Evolutionary conservation across 1,140 invertebrate species (phyloP).

Genomic region (Pseudobourletiella spinata): DNA sequence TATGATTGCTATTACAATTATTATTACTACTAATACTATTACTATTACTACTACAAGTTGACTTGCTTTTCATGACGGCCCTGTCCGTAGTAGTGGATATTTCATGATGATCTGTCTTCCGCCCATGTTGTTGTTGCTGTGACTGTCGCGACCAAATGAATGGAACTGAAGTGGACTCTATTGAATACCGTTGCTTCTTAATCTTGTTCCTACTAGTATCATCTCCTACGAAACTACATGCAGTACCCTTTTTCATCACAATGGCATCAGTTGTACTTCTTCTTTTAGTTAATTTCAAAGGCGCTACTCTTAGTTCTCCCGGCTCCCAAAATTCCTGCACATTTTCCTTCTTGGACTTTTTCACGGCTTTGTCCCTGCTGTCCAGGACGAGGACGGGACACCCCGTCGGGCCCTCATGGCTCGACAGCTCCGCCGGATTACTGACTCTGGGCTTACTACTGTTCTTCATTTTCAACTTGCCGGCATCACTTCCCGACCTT

Average conservation of each 20-base stretch:
- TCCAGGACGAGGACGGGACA: too few relatives aligned
- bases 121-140: too few relatives aligned
- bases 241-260: constrained; percentile 6
- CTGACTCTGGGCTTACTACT: too few relatives aligned
- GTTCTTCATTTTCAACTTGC: background rate
- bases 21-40: constrained; percentile 2
- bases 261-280: constrained; percentile 8
- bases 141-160: background rate
- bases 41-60: constrained; percentile 3
- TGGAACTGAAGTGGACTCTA: background rate
- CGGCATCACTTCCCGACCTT: background rate
- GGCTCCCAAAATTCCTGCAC: background rate
- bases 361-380: too few relatives aligned
- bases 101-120: too few relatives aligned
- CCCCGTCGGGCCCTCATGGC: too few relatives aligned
- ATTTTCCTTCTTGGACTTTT: background rate
- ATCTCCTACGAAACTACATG: background rate
- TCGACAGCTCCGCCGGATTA: too few relatives aligned
- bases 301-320: background rate
- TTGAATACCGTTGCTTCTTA: background rate
- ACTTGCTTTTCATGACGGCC: too few relatives aligned
- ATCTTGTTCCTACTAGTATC: background rate
- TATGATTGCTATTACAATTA: constrained; percentile 4
- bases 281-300: constrained; percentile 1
- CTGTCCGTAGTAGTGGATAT: too few relatives aligned